Base-by-base conservation (phyloP, 2,888 invertebrate species). In the Microctonus brassicae region DNA sequence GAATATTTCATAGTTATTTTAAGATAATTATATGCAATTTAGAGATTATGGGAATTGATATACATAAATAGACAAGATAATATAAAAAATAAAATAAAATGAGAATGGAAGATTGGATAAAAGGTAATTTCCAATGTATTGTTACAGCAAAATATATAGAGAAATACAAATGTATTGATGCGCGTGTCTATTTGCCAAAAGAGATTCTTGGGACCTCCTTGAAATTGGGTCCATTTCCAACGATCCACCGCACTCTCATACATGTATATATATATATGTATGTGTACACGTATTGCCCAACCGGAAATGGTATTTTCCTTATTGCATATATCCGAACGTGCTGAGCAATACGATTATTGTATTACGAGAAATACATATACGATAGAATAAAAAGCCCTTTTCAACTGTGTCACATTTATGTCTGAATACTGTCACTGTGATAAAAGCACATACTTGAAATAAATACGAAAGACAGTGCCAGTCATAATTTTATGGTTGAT, bases 281-380 rank as follows among this genome's bases (percentile, higher is more conserved):
- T 39, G 20, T 55, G 39, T 53, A 55, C 33, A 63, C 57, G 24
- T 71, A 63, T 42, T 33, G 68, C 73, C 75, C 74, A 67, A 74
- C 72, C 70, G 52, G 69, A 42, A 74, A 80, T 78, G 73, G 70
- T 76, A 74, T 83, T 83, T 81, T 76, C 80, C 79, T 83, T 80
- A 80, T 81, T 81, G 79, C 78, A 73, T 74, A 73, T 73, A 70
- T 70, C 60, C 65, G 61, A 79, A 83, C 83, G 83, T 85, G 83
- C 78, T 72, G 76, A 34, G 81, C 80, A 82, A 78, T 75, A 73
- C 60, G 79, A 82, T 80, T 79, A 81, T 81, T 77, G 78, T 77
- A 80, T 81, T 81, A 80, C 71, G 74, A 53, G 53, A 22, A 61
- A 58, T 36, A 63, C 60, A 55, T n/a, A 17, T 22, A 17, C 7